These are phyloP conservation scores for Bursaphelenchus okinawaensis DNA, from an alignment of 2,888 invertebrate genomes.

Conservation along the genomic window DNA sequence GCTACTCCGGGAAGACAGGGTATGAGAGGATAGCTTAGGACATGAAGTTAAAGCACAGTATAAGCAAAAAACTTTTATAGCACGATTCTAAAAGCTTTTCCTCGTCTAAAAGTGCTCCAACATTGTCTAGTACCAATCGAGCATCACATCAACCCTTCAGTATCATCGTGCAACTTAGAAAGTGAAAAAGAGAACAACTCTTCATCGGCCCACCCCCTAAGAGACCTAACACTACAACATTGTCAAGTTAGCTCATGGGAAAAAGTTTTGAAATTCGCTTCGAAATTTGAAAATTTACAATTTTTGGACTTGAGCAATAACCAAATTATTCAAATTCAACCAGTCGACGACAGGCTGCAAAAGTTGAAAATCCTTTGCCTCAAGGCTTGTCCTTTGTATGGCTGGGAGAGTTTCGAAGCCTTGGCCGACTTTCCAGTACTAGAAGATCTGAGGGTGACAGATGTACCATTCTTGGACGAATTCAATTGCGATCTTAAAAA, in stretches of 20 bases:
- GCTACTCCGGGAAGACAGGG: too few relatives aligned
- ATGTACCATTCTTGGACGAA: constrained; percentile 64
- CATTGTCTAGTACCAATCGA: neutral
- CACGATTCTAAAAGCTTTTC: neutral
- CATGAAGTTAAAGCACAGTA: too few relatives aligned
- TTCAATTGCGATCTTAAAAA: constrained; percentile 44
- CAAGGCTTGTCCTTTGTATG: constrained; percentile 9
- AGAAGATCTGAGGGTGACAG: constrained; percentile 76
- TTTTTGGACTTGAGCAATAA: neutral
- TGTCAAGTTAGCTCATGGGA: neutral
- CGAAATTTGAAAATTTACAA: neutral
- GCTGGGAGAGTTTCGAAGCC: constrained; percentile 82
- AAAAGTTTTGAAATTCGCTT: neutral
- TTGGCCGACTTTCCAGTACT: constrained; percentile 76
- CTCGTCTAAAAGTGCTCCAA: neutral
- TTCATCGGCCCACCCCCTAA: neutral
- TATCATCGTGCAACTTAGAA: neutral
- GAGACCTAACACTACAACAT: neutral
- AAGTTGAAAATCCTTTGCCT: neutral
- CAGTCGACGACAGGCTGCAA: neutral
- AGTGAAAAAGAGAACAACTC: neutral
- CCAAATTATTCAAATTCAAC: neutral
- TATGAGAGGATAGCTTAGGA: too few relatives aligned
- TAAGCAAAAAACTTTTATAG: too few relatives aligned
- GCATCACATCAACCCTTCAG: neutral